Percentiles rank a stretch among this genome's conserved stretches.
Conservation (phyloP, 2,888 invertebrate species). For the Seladonia tumulorum region DNA sequence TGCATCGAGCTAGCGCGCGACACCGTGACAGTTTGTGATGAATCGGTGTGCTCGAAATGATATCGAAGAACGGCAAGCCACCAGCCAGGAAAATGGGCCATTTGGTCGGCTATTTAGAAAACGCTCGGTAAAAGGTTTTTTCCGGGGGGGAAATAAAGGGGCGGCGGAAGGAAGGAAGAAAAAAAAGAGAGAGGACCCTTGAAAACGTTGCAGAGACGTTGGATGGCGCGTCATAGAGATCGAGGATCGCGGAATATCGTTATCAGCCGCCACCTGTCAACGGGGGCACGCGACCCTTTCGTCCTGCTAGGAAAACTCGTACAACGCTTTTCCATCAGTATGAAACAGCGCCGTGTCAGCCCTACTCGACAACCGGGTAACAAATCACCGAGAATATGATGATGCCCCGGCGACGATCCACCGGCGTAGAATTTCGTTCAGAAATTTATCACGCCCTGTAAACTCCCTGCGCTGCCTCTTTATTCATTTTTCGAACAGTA, state of each 20-base stretch:
- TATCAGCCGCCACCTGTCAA: slow-evolving; percentile 61
- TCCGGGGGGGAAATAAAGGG: background rate
- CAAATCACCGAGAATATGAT: slow-evolving; percentile 61
- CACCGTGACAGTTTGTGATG: slow-evolving; percentile 64
- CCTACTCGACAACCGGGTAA: slow-evolving; percentile 43
- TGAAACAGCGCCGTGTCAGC: slow-evolving; percentile 48
- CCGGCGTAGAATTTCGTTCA: slow-evolving; percentile 14
- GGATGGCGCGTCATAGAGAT: slow-evolving; percentile 14
- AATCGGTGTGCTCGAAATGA: slow-evolving; percentile 62
- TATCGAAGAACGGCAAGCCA: slow-evolving; percentile 29
- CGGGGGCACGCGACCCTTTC: slow-evolving; percentile 50
- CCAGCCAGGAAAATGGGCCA: slow-evolving; percentile 54
- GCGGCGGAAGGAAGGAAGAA: background rate
- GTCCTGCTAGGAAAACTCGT: slow-evolving; percentile 53
- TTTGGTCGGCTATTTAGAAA: slow-evolving; percentile 54
- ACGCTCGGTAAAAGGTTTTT: slow-evolving; percentile 17
- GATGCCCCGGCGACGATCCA: slow-evolving; percentile 34
- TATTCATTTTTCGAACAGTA: background rate
- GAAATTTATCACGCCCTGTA: slow-evolving; percentile 32
- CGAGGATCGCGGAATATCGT: slow-evolving; percentile 48
- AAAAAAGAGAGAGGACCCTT: background rate
- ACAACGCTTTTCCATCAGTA: slow-evolving; percentile 61
- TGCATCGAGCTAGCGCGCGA: slow-evolving; percentile 45
- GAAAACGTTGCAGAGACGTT: background rate
- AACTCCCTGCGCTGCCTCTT: slow-evolving; percentile 16